These are phyloP conservation scores for Drosophila tani DNA, from an alignment of 1,140 invertebrate species.

Conservation along the genomic window DNA sequence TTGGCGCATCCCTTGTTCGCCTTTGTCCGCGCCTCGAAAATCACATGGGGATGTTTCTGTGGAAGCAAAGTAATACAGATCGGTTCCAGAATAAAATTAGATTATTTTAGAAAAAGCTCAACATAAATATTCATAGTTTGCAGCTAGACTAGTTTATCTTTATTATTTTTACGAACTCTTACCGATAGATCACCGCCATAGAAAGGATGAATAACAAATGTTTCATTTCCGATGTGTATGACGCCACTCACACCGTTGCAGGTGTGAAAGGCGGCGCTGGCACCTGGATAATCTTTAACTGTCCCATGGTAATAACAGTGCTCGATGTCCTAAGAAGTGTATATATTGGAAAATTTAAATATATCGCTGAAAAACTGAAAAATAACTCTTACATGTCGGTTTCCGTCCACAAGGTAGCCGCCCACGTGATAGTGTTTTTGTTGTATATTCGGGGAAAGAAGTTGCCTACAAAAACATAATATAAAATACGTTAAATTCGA, in stretches of 20 bases:
- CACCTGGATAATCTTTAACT: slow-evolving; percentile 97
- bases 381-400: slow-evolving; percentile 78
- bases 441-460: slow-evolving; percentile 92
- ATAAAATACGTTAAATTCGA: slow-evolving; percentile 26
- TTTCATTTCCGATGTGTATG: slow-evolving; percentile 98
- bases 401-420: slow-evolving; percentile 85
- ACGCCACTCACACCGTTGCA: slow-evolving; percentile 98
- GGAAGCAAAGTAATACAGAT: too few relatives aligned
- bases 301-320: slow-evolving; percentile 98
- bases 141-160: too few relatives aligned
- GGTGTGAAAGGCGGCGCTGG: slow-evolving; percentile 97
- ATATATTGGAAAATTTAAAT: slow-evolving; percentile 2
- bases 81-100: neutral
- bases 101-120: too few relatives aligned
- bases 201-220: slow-evolving; percentile 98
- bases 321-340: slow-evolving; percentile 92
- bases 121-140: too few relatives aligned
- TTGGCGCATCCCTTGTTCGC: slow-evolving; percentile 95
- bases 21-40: slow-evolving; percentile 95
- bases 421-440: slow-evolving; percentile 92
- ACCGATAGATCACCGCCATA: slow-evolving; percentile 98
- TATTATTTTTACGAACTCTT: slow-evolving; percentile 77
- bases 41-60: slow-evolving; percentile 98
- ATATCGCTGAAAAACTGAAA: neutral
- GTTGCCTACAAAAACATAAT: slow-evolving; percentile 87